Conservation (phyloP, 2,113 vertebrate genomes). For the Strix aluco region DNA sequence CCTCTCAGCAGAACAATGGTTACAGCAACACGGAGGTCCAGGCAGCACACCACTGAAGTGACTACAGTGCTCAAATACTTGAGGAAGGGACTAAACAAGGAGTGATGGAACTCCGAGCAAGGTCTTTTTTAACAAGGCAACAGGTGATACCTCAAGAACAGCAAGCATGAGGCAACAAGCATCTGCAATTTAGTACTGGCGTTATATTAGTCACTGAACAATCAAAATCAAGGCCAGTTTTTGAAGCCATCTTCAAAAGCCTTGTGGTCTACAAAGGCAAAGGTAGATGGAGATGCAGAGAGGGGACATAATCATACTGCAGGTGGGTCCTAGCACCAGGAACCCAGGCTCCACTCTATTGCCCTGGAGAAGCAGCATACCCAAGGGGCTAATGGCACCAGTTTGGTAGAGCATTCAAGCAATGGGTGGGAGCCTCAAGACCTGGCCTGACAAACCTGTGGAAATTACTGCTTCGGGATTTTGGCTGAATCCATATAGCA, state of each 20-base stretch:
- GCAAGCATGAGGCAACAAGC: neutral
- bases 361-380: neutral
- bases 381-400: neutral
- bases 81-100: neutral
- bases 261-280: neutral
- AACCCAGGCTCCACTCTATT: neutral
- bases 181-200: neutral
- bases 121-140: neutral
- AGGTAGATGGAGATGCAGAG: neutral
- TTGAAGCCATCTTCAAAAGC: neutral
- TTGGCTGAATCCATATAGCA: neutral
- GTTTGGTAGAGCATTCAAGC: neutral
- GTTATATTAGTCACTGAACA: neutral
- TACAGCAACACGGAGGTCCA: neutral
- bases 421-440: neutral
- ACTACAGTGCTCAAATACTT: neutral
- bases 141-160: neutral
- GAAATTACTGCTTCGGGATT: neutral
- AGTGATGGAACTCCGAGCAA: neutral
- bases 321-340: neutral
- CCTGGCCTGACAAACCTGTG: neutral
- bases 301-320: neutral
- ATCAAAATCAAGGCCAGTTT: neutral
- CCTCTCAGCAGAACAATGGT: accelerated
- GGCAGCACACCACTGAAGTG: neutral